Evolutionary conservation across 2,113 vertebrate species (phyloP).

Genomic region (Psittacara wagleri): DNA sequence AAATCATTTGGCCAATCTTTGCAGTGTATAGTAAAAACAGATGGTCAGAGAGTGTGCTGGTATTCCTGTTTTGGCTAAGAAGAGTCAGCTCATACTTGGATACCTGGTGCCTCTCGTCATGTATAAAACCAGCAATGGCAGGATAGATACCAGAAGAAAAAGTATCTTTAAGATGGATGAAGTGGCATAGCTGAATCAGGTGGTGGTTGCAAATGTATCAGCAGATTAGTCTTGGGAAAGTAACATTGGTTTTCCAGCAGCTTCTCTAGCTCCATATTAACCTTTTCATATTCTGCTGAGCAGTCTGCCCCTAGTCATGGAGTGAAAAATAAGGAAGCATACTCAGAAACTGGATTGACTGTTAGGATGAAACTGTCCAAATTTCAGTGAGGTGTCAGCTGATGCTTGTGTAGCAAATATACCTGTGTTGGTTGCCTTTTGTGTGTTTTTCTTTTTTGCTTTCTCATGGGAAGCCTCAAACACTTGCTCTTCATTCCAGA

Average conservation of each 20-base stretch:
- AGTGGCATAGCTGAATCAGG: not conserved
- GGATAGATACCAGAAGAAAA: not conserved
- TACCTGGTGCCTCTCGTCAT: not conserved
- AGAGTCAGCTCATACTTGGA: not conserved
- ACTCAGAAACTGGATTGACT: not conserved
- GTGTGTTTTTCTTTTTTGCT: not conserved
- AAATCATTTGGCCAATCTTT: not conserved
- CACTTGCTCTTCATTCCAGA: not conserved
- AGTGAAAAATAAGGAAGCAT: not conserved
- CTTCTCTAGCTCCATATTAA: not conserved
- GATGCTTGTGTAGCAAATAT: not conserved
- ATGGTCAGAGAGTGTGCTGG: not conserved
- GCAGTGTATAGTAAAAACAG: conserved; percentile 41
- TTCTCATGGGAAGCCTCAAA: not conserved
- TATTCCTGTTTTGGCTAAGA: conserved; percentile 8
- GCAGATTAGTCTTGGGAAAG: not conserved
- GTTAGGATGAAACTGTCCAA: not conserved
- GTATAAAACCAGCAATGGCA: not conserved
- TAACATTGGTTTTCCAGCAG: not conserved
- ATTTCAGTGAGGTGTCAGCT: not conserved
- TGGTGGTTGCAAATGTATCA: not conserved
- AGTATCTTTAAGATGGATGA: not conserved
- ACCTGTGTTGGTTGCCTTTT: not conserved
- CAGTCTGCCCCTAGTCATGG: not conserved
- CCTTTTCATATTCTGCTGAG: not conserved